Evolutionary conservation across 2,113 vertebrate species (phyloP).

Genomic region (Indicator maculatus): DNA sequence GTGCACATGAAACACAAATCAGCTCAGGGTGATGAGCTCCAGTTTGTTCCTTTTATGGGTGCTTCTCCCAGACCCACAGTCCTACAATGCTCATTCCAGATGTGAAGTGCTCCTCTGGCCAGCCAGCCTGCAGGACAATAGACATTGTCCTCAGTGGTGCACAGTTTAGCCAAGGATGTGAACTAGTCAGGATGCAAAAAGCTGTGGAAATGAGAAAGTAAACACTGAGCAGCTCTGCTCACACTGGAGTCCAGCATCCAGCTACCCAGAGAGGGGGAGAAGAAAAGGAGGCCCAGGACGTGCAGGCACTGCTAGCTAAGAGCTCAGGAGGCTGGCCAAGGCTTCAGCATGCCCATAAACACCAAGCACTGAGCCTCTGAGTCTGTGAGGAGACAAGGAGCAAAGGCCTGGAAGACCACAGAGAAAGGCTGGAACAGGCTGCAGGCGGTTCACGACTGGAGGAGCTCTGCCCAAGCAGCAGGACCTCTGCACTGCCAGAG

Average conservation of each 20-base stretch:
- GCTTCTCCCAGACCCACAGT: background rate
- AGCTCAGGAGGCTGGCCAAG: background rate
- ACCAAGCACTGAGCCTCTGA: fast-evolving
- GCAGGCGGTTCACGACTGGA: background rate
- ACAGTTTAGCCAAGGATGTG: background rate
- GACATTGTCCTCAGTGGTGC: constrained; percentile 4
- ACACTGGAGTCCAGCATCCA: background rate
- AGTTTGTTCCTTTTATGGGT: constrained; percentile 19
- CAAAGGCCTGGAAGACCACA: background rate
- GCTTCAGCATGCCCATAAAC: background rate
- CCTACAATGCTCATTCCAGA: background rate
- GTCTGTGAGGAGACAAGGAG: background rate
- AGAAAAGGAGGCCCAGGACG: background rate
- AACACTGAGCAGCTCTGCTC: background rate
- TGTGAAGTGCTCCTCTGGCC: background rate
- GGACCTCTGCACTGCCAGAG: background rate
- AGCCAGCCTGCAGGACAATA: constrained; percentile 23
- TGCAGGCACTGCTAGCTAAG: background rate
- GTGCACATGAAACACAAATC: fast-evolving
- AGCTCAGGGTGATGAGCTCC: background rate
- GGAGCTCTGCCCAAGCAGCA: background rate
- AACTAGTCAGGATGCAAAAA: background rate
- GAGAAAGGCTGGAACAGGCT: background rate
- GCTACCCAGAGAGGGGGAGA: background rate
- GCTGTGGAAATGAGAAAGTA: background rate